Conservation (phyloP, 1,140 invertebrate genomes). For the Orius insidiosus region DNA sequence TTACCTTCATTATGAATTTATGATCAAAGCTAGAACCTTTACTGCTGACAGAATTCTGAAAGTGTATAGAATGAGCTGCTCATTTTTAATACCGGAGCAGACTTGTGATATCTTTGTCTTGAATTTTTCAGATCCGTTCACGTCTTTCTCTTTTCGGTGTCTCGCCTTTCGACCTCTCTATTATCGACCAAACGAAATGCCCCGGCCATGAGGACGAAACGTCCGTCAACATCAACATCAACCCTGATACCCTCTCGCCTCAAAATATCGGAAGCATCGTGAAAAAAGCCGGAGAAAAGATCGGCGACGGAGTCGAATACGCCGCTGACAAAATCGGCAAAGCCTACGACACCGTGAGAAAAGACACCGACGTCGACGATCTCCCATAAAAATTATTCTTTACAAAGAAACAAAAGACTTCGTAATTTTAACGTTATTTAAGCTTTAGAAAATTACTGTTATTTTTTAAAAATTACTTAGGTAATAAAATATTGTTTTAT, state of each 20-base stretch:
- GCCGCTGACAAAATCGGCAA: constrained; percentile 33
- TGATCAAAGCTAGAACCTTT: too few species aligned
- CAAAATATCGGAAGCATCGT: constrained; percentile 49
- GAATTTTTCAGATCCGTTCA: constrained; percentile 37
- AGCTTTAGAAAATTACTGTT: too few species aligned
- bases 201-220: constrained; percentile 28
- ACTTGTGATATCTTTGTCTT: too few species aligned
- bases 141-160: constrained; percentile 41
- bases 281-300: constrained; percentile 43
- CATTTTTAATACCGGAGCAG: too few species aligned
- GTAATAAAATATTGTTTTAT: too few species aligned
- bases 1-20: too few species aligned
- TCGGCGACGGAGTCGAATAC: constrained; percentile 44
- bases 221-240: constrained; percentile 50
- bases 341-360: constrained; percentile 33
- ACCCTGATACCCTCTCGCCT: constrained; percentile 53
- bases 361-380: constrained; percentile 16
- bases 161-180: constrained; percentile 53
- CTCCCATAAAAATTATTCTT: constrained; percentile 3
- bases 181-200: constrained; percentile 51
- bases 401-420: not conserved
- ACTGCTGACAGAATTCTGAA: too few species aligned
- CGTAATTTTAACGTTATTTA: not conserved
- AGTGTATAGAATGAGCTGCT: too few species aligned
- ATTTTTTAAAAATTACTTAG: too few species aligned